These are phyloP conservation scores for Laothoe populi DNA, from an alignment of 2,888 invertebrate genomes.

Conservation along the genomic window DNA sequence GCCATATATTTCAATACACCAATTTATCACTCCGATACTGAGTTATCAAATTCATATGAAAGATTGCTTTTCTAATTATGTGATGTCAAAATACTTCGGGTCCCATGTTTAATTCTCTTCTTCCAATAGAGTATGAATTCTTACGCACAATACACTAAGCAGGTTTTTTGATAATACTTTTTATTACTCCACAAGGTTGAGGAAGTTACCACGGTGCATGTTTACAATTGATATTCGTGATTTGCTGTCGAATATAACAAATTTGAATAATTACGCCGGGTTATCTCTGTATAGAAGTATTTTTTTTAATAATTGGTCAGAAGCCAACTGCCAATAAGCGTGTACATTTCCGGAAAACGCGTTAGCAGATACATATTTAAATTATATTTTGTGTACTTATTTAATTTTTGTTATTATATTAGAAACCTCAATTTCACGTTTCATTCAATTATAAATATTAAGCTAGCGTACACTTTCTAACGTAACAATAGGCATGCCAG, in stretches of 20 bases:
- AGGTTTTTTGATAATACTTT: constrained; percentile 37
- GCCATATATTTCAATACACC: constrained; percentile 39
- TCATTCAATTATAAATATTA: not conserved
- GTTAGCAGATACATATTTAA: constrained; percentile 1
- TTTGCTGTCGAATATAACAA: constrained; percentile 32
- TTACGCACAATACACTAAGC: constrained; percentile 26
- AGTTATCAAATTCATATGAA: constrained; percentile 57
- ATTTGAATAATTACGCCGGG: constrained; percentile 39
- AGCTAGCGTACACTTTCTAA: not conserved
- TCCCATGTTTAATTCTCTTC: not conserved
- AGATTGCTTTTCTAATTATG: constrained; percentile 48
- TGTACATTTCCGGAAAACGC: constrained; percentile 43
- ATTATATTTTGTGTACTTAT: not conserved
- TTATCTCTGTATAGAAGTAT: constrained; percentile 41
- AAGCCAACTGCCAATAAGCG: constrained; percentile 39
- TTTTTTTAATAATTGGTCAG: constrained; percentile 43
- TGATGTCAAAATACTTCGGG: not conserved
- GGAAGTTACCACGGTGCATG: constrained; percentile 54
- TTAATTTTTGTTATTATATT: too few relatives aligned
- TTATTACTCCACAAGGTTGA: constrained; percentile 48
- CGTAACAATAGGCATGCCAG: too few relatives aligned
- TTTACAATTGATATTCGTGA: constrained; percentile 50
- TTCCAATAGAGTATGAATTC: too few relatives aligned
- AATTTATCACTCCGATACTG: constrained; percentile 61
- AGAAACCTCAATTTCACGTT: too few relatives aligned